Conservation (phyloP, 2,113 vertebrate species). For the Arenaria interpres region DNA sequence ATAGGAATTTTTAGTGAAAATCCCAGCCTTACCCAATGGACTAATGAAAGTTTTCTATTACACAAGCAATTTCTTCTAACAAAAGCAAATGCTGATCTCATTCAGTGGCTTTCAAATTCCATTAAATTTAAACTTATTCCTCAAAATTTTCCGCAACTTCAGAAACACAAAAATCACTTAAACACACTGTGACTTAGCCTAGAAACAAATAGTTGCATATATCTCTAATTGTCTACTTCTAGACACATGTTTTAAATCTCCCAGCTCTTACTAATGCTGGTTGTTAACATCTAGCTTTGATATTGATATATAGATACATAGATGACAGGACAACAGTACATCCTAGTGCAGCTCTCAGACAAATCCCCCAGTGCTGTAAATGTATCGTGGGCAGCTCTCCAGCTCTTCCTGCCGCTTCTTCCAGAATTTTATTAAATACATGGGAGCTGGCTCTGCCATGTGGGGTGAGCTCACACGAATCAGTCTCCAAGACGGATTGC, state of each 20-base stretch:
- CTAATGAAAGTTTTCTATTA: not conserved
- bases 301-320: not conserved
- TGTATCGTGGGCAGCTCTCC: constrained; percentile 1
- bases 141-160: not conserved
- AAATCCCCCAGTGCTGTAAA: not conserved
- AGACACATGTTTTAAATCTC: not conserved
- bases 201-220: not conserved
- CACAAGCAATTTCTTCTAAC: not conserved
- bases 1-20: constrained; percentile 1
- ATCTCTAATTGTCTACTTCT: not conserved
- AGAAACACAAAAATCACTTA: not conserved
- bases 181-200: not conserved
- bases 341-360: not conserved
- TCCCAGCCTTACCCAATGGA: not conserved
- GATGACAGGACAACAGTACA: not conserved
- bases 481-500: not conserved
- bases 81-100: not conserved
- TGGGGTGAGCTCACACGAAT: not conserved
- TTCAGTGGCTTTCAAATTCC: not conserved
- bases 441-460: not conserved
- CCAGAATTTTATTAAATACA: constrained; percentile 6
- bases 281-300: not conserved
- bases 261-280: not conserved
- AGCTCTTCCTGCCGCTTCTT: not conserved
- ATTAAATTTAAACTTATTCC: not conserved